Evolutionary conservation across 2,113 vertebrate genomes (phyloP).

Genomic region (Merops nubicus): DNA sequence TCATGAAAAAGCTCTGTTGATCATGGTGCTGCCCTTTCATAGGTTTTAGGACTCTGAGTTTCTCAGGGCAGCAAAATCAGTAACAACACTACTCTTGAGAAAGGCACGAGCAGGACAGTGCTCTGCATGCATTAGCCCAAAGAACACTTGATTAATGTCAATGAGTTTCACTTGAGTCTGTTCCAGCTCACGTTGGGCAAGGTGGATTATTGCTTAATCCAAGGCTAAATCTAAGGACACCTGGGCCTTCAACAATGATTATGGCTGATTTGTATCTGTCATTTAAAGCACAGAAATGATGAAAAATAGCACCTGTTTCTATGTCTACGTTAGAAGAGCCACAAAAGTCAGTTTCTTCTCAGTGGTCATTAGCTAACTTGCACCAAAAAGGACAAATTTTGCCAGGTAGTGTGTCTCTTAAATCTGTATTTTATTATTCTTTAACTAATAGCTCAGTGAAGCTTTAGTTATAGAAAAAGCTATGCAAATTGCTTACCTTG

Average conservation of each 20-base stretch:
- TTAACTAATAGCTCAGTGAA: not conserved
- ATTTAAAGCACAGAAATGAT: not conserved
- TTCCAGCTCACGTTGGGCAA: not conserved
- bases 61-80: not conserved
- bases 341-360: not conserved
- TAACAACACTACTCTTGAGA: not conserved
- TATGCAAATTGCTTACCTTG: constrained; percentile 6
- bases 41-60: not conserved
- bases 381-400: not conserved
- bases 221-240: constrained; percentile 15
- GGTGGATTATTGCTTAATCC: not conserved
- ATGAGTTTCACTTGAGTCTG: not conserved
- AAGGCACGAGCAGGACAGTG: not conserved
- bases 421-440: not conserved
- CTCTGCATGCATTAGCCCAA: not conserved
- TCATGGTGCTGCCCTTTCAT: not conserved
- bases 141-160: not conserved
- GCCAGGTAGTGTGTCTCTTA: not conserved
- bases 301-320: not conserved
- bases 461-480: not conserved
- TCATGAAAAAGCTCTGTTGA: not conserved
- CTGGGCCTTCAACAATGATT: not conserved
- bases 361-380: not conserved
- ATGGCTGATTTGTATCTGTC: constrained; percentile 15
- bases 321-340: not conserved